Evolutionary conservation across 1,140 invertebrate species (phyloP).

Genomic region (Spodoptera litura): DNA sequence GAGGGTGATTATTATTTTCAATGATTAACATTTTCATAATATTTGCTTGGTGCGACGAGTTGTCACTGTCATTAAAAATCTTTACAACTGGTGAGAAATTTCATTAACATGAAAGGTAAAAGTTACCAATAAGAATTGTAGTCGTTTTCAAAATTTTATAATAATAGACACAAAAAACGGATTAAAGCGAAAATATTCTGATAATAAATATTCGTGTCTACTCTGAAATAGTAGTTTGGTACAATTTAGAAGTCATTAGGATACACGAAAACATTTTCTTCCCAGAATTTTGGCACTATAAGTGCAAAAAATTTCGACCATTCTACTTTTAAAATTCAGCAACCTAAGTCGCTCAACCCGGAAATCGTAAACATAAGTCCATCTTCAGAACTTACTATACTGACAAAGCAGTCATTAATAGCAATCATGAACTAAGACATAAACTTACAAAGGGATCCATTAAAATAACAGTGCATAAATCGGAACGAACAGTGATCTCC

Average conservation of each 20-base stretch:
- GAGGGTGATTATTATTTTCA: slow-evolving; percentile 35
- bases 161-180: no score
- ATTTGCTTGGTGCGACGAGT: slow-evolving; percentile 12
- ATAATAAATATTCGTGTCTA: no score
- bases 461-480: slow-evolving; percentile 67
- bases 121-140: background rate
- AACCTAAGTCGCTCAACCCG: no score
- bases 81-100: background rate
- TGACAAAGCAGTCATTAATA: slow-evolving; percentile 13
- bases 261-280: no score
- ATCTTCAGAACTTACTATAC: no score
- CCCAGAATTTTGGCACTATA: no score
- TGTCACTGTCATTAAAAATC: slow-evolving; percentile 4
- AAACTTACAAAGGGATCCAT: slow-evolving; percentile 62
- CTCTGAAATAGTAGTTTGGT: no score
- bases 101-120: background rate
- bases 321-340: no score
- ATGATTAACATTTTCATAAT: slow-evolving; percentile 30
- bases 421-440: slow-evolving; percentile 63
- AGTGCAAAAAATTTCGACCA: no score
- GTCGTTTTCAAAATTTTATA: slow-evolving; percentile 51
- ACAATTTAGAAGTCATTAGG: no score
- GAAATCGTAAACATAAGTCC: no score
- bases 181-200: no score
- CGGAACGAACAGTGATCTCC: slow-evolving; percentile 67